Evolutionary conservation across 2,888 invertebrate species (phyloP).

Genomic region (Labia minor): DNA sequence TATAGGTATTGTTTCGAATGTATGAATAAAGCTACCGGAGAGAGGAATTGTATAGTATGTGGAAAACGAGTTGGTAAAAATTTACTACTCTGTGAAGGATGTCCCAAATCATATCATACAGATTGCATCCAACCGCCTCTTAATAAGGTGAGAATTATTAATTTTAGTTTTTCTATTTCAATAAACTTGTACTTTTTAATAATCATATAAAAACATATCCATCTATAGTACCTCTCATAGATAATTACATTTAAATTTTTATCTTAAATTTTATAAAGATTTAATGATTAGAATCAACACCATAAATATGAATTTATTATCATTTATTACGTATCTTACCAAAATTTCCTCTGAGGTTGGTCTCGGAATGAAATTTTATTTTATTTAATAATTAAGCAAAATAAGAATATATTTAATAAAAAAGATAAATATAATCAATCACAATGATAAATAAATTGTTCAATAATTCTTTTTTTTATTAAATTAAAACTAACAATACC

Average conservation of each 20-base stretch:
- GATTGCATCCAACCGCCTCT: slow-evolving; percentile 86
- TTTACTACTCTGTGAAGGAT: slow-evolving; percentile 78
- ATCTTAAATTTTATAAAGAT: slow-evolving; percentile 16
- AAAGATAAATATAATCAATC: too few relatives aligned
- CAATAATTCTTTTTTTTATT: too few relatives aligned
- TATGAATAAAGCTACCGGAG: slow-evolving; percentile 84
- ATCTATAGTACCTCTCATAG: slow-evolving; percentile 20
- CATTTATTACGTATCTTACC: too few relatives aligned
- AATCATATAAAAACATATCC: not conserved
- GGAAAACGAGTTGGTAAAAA: slow-evolving; percentile 58
- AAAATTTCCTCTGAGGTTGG: too few relatives aligned
- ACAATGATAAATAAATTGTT: too few relatives aligned
- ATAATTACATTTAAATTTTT: too few relatives aligned
- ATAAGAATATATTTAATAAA: too few relatives aligned
- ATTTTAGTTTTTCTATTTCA: slow-evolving; percentile 18
- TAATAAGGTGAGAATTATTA: slow-evolving; percentile 59
- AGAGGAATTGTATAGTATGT: slow-evolving; percentile 89
- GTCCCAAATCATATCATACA: slow-evolving; percentile 83
- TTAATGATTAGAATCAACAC: slow-evolving; percentile 15
- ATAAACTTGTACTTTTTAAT: slow-evolving; percentile 5
- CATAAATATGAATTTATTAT: too few relatives aligned
- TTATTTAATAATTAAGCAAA: too few relatives aligned
- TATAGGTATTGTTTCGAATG: slow-evolving; percentile 90
- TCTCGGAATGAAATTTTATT: too few relatives aligned
- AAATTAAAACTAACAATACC: too few relatives aligned